Percentiles rank a stretch among this genome's conserved stretches.
Evolutionary conservation across 1,140 invertebrate species (phyloP).

Genomic region (Dendrolimus punctatus): DNA sequence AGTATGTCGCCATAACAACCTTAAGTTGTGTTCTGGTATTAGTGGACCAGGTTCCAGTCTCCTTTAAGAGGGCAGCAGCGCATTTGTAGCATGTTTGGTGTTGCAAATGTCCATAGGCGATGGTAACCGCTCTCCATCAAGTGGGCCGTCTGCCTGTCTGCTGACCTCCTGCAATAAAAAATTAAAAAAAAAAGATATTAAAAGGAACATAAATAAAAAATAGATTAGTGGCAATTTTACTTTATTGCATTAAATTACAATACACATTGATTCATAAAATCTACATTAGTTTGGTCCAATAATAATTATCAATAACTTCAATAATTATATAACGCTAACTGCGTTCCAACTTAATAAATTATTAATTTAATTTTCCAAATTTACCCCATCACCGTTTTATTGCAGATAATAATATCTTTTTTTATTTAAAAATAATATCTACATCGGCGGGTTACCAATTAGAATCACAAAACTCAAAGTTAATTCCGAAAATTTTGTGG

Average conservation of each 20-base stretch:
- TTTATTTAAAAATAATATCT: constrained; percentile 28
- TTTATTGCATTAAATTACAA: constrained; percentile 26
- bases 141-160: too few relatives aligned
- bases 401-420: constrained; percentile 12
- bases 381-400: constrained; percentile 41
- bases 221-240: constrained; percentile 49
- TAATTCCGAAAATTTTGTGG: constrained; percentile 49
- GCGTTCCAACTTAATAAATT: constrained; percentile 19
- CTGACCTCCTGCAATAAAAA: too few relatives aligned
- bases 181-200: too few relatives aligned
- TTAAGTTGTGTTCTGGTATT: too few relatives aligned
- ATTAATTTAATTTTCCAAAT: constrained; percentile 14
- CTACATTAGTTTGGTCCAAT: constrained; percentile 65
- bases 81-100: too few relatives aligned
- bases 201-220: constrained; percentile 16
- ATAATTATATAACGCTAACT: constrained; percentile 41
- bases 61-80: too few relatives aligned
- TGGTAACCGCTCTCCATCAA: too few relatives aligned
- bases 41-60: too few relatives aligned
- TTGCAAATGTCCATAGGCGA: too few relatives aligned
- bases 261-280: constrained; percentile 44
- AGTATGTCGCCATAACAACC: too few relatives aligned
- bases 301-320: constrained; percentile 26
- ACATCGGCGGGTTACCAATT: constrained; percentile 38
- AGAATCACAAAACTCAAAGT: constrained; percentile 22